These are phyloP conservation scores for Semicossyphus pulcher DNA, from an alignment of 2,113 vertebrate genomes.

Conservation along the genomic window DNA sequence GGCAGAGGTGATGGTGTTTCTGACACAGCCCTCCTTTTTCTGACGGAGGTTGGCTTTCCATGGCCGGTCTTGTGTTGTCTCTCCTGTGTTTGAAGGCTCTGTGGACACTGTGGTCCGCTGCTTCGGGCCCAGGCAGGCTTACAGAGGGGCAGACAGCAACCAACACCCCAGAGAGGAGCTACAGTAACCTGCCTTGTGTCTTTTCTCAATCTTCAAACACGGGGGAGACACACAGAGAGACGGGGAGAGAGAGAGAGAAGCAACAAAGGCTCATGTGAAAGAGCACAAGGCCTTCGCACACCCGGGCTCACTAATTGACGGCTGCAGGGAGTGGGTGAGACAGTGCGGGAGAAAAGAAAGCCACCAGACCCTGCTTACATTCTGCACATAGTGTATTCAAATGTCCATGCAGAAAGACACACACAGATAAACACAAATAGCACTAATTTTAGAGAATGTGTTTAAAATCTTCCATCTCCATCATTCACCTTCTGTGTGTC, in stretches of 20 bases:
- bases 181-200: conserved; percentile 80
- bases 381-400: conserved; percentile 32
- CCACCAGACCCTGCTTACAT: conserved; percentile 52
- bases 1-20: conserved; percentile 15
- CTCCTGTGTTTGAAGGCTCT: conserved; percentile 72
- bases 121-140: conserved; percentile 59
- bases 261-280: conserved; percentile 81
- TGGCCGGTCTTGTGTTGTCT: conserved; percentile 28
- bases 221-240: conserved; percentile 26
- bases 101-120: conserved; percentile 63
- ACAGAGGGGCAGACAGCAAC: conserved; percentile 68
- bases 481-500: conserved; percentile 7
- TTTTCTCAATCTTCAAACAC: conserved; percentile 83
- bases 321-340: conserved; percentile 77
- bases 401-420: conserved; percentile 38
- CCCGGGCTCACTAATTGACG: conserved; percentile 80
- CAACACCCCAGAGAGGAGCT: conserved; percentile 76
- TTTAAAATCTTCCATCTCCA: conserved; percentile 21
- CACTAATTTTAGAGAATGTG: background rate
- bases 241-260: conserved; percentile 57
- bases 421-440: background rate
- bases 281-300: conserved; percentile 73
- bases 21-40: conserved; percentile 33
- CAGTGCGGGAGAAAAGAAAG: conserved; percentile 71
- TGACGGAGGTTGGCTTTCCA: conserved; percentile 32